phyloP scores from a whole-genome alignment of 1,140 invertebrate genomes.

The Drosophila nasuta region DNA sequence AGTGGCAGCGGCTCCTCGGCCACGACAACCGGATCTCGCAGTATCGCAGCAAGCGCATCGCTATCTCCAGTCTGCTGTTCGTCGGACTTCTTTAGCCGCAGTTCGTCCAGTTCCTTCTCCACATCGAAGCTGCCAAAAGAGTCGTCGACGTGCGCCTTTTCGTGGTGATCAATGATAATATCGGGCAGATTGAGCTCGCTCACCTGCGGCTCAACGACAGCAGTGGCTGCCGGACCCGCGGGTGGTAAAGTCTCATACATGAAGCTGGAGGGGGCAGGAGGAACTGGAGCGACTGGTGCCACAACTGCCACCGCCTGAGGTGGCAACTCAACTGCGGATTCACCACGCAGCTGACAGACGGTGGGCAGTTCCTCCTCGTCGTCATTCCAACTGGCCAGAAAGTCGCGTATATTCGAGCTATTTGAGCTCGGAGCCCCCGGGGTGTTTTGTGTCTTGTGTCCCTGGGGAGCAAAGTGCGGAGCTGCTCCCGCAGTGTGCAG shows the following conservation, averaged over 20 bases:
- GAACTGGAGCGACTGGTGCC: constrained; percentile 30
- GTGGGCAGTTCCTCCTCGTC: constrained; percentile 71
- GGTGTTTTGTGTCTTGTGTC: constrained; percentile 3
- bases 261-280: constrained; percentile 23
- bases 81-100: constrained; percentile 60
- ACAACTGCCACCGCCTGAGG: constrained; percentile 51
- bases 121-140: constrained; percentile 77
- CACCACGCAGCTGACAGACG: background rate
- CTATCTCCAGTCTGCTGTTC: constrained; percentile 31
- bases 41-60: constrained; percentile 60
- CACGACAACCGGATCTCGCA: constrained; percentile 26
- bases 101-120: constrained; percentile 79
- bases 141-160: constrained; percentile 64
- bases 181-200: constrained; percentile 73
- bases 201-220: constrained; percentile 52
- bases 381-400: constrained; percentile 82
- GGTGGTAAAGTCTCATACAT: constrained; percentile 71
- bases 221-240: constrained; percentile 51
- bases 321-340: no score
- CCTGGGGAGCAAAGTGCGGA: constrained; percentile 21
- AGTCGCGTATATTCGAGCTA: constrained; percentile 77
- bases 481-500: constrained; percentile 41
- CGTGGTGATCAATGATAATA: constrained; percentile 79
- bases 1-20: background rate
- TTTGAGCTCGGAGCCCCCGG: constrained; percentile 41